Evolutionary conservation across 1,140 invertebrate genomes (phyloP), one percentile per base, ranked within the genome.

Genomic region (Drosophila tropicalis): DNA sequence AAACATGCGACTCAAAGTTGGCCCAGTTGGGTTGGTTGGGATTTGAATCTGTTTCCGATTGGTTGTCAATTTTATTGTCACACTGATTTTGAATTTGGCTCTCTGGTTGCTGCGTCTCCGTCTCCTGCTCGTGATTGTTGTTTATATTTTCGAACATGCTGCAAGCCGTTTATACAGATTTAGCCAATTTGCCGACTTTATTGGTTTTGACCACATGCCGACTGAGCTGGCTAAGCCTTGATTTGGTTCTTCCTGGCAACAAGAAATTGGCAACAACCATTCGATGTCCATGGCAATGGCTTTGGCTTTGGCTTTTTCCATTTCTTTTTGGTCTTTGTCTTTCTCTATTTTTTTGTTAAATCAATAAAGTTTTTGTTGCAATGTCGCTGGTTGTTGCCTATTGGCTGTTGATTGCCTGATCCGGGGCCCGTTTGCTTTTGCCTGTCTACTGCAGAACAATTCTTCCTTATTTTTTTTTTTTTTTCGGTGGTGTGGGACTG

Each of bases 331-430:
- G 5, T 29, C 29, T 29, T 29, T 29, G 29, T 29, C 5, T 12
- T 3, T 15, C 19, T 12, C 2, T 12, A 15, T 3, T 51, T 51
- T 70, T 67, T 66, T 81, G 76, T 81, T 80, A 72, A 82, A 76
- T 82, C 79, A 82, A 82, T 82, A 82, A 80, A 73, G 73, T 51
- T 29, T 51, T 51, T 73, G 77, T 72, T 80, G 77, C 73, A 79
- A 62, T 70, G 67, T 57, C 60, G 65, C 61, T 56, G 41, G 62
- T 60, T 68, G 40, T 54, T 70, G 74, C 44, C 55, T 67, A 67
- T 39, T 80, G 61, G 66, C 62, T 67, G 69, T 70, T 79, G 76
- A 84, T 76, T 81, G 77, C 75, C 70, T 75, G 67, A 54, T 40
- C 79, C 44, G 62, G 39, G 39, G 34, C 36, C 25, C 47, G 55